phyloP scores from a whole-genome alignment of 2,113 vertebrate species.

The Megaleporinus macrocephalus region DNA sequence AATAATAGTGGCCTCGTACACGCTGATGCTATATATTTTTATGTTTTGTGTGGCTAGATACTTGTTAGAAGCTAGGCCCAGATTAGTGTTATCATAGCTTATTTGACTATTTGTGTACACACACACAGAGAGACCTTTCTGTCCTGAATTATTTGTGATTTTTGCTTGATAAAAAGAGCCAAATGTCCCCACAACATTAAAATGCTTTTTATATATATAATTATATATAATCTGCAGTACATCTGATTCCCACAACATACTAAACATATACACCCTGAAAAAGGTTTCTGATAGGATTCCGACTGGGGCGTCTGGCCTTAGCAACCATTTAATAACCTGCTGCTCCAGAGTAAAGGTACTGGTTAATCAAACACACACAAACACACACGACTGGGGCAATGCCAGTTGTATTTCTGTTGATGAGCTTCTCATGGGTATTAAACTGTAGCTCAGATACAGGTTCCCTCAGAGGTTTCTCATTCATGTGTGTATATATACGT shows the following conservation, averaged over 20 bases:
- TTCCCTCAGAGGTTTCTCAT: neutral
- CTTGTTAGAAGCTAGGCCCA: too few relatives aligned
- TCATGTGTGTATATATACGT: neutral
- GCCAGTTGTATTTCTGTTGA: neutral
- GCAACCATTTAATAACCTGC: conserved; percentile 35
- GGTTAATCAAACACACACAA: neutral
- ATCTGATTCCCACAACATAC: neutral
- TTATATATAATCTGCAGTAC: neutral
- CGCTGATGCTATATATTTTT: too few relatives aligned
- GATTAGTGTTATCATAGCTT: too few relatives aligned
- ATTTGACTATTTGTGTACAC: too few relatives aligned
- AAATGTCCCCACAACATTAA: too few relatives aligned
- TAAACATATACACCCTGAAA: neutral
- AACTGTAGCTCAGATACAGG: neutral
- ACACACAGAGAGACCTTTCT: too few relatives aligned
- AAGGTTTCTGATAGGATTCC: neutral
- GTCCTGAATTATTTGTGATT: too few relatives aligned
- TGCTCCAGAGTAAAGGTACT: conserved; percentile 23
- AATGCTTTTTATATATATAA: neutral
- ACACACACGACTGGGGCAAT: conserved; percentile 9
- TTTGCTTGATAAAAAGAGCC: too few relatives aligned
- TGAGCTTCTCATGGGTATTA: neutral
- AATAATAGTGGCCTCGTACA: too few relatives aligned
- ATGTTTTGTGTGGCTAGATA: too few relatives aligned
- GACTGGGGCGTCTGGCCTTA: conserved; percentile 21